These are phyloP conservation scores for Cynopterus brachyotis DNA, from an alignment of 2,113 vertebrate species.

Conservation along the genomic window DNA sequence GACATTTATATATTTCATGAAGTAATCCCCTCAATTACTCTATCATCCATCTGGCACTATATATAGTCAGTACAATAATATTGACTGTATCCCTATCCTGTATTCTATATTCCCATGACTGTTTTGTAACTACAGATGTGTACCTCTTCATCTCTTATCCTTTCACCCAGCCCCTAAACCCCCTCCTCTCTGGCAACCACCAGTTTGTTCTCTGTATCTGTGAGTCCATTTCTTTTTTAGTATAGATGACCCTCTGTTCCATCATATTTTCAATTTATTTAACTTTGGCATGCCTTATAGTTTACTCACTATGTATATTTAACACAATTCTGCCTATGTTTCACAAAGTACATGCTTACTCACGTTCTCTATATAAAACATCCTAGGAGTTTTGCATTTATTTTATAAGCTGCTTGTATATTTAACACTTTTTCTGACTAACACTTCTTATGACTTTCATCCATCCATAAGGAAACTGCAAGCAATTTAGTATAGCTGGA, in stretches of 20 bases:
- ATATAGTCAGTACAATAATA: too few species aligned
- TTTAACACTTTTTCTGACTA: slow-evolving; percentile 44
- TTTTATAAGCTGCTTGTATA: slow-evolving; percentile 44
- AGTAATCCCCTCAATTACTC: too few species aligned
- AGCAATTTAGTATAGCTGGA: neutral
- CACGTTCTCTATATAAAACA: slow-evolving; percentile 66
- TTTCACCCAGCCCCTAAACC: too few species aligned
- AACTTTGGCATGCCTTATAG: slow-evolving; percentile 34
- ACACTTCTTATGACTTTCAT: slow-evolving; percentile 37
- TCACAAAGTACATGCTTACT: slow-evolving; percentile 57
- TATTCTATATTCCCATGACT: too few species aligned
- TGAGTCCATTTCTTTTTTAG: neutral
- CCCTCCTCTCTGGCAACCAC: too few species aligned
- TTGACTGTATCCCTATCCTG: too few species aligned
- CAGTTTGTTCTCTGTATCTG: too few species aligned
- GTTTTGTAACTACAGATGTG: too few species aligned
- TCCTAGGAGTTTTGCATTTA: slow-evolving; percentile 13
- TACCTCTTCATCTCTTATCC: too few species aligned
- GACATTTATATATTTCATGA: too few species aligned
- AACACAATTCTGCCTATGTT: slow-evolving; percentile 59
- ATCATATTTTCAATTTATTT: slow-evolving; percentile 56
- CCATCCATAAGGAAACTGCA: slow-evolving; percentile 35
- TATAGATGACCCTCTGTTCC: slow-evolving; percentile 8
- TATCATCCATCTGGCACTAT: too few species aligned
- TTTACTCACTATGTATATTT: slow-evolving; percentile 66